phyloP scores from a whole-genome alignment of 2,888 invertebrate species.

The Lasioglossum vierecki region DNA sequence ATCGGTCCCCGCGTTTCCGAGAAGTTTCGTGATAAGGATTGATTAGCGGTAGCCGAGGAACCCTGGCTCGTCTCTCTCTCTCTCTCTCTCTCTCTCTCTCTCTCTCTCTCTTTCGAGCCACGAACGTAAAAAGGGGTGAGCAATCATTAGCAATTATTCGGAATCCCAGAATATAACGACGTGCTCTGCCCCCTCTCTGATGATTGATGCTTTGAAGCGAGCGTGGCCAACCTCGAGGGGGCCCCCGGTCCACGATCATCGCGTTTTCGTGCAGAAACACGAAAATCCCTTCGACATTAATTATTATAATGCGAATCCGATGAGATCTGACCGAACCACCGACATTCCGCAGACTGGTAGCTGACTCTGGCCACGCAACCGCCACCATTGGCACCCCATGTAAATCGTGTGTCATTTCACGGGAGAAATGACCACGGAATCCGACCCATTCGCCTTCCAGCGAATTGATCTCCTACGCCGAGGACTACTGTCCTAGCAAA shows the following conservation, averaged over 20 bases:
- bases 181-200: constrained; percentile 66
- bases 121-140: constrained; percentile 48
- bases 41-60: constrained; percentile 50
- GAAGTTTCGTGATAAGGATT: constrained; percentile 67
- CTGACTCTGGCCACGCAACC: constrained; percentile 35
- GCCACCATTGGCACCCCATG: background rate
- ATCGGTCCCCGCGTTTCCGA: constrained; percentile 53
- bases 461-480: background rate
- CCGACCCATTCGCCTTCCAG: background rate
- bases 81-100: constrained; percentile 15
- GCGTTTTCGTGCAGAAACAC: constrained; percentile 72
- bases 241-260: constrained; percentile 67
- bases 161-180: constrained; percentile 73
- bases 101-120: constrained; percentile 1
- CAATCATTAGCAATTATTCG: constrained; percentile 77
- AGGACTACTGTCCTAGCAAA: background rate
- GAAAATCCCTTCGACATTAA: constrained; percentile 64
- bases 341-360: constrained; percentile 51
- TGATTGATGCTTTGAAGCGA: constrained; percentile 72
- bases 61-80: background rate
- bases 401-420: constrained; percentile 48
- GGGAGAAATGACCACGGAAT: constrained; percentile 20
- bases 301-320: constrained; percentile 67
- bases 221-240: background rate
- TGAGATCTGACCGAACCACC: constrained; percentile 46